phyloP scores from a whole-genome alignment of 2,797 vertebrate species.

The Phrynocephalus vlangalii region DNA sequence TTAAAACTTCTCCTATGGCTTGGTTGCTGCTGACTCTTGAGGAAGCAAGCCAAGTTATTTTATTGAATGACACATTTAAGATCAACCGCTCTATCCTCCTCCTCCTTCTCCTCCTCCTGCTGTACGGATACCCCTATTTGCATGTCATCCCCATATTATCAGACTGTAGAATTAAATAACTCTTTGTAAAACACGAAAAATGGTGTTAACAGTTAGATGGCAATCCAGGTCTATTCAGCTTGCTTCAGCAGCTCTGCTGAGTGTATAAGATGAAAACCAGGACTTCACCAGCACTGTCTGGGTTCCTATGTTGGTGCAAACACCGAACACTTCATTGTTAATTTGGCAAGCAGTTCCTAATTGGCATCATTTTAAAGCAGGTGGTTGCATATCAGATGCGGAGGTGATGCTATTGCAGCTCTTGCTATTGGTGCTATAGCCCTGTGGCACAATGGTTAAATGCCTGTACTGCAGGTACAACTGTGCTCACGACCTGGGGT shows the following conservation, averaged over 20 bases:
- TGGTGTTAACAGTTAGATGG: neutral
- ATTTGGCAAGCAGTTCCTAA: neutral
- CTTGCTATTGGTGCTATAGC: too few relatives aligned
- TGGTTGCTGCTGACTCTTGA: neutral
- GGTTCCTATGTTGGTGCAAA: neutral
- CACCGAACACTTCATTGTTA: too few relatives aligned
- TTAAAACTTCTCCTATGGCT: too few relatives aligned
- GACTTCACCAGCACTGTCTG: neutral
- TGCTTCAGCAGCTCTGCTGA: neutral
- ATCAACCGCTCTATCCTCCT: neutral
- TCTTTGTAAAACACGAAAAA: neutral
- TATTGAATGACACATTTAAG: neutral
- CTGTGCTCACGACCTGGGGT: too few relatives aligned
- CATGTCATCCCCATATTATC: neutral
- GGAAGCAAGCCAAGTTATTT: neutral
- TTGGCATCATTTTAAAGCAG: neutral
- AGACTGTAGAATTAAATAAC: neutral
- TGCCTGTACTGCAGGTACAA: too few relatives aligned
- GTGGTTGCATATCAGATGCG: neutral
- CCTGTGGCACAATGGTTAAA: too few relatives aligned
- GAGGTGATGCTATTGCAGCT: too few relatives aligned
- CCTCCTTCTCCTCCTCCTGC: neutral
- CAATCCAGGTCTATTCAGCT: neutral
- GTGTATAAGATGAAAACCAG: neutral
- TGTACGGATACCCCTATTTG: neutral